phyloP scores from a whole-genome alignment of 2,797 vertebrate species.

The Enteromius unitaeniatus region DNA sequence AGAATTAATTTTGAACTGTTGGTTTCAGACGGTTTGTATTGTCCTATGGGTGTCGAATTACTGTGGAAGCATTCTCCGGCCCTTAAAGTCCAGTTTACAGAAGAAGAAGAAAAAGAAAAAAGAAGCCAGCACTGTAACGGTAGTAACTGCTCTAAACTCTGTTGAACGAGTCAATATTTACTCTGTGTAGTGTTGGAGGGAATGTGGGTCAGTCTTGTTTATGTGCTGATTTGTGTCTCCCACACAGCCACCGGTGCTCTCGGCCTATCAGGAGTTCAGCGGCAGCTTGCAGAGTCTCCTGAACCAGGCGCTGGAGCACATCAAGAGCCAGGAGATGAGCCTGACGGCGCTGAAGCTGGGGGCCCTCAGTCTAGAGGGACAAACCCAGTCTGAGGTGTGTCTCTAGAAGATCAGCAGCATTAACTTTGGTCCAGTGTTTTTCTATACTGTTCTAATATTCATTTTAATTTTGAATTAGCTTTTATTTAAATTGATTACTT shows the following conservation, averaged over 20 bases:
- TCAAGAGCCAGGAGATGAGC: constrained; percentile 87
- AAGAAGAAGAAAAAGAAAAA: constrained; percentile 99
- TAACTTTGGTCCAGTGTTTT: too few relatives aligned
- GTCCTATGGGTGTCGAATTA: constrained; percentile 89
- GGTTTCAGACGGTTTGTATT: constrained; percentile 83
- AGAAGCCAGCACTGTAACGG: constrained; percentile 83
- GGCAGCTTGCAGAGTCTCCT: constrained; percentile 86
- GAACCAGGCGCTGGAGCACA: constrained; percentile 84
- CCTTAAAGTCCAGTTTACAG: constrained; percentile 93
- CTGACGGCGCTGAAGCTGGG: constrained; percentile 89
- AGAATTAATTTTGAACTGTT: neutral
- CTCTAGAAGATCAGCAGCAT: too few relatives aligned
- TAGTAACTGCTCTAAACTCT: constrained; percentile 64
- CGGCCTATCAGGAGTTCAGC: constrained; percentile 89
- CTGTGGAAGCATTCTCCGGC: constrained; percentile 88
- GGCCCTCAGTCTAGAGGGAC: constrained; percentile 85
- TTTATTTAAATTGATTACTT: too few relatives aligned
- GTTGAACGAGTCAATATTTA: neutral
- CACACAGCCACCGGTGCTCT: constrained; percentile 86
- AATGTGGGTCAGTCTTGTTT: neutral
- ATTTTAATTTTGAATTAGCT: too few relatives aligned
- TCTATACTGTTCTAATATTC: too few relatives aligned
- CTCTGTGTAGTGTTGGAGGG: neutral
- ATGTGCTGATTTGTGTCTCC: neutral
- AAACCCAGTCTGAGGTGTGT: constrained; percentile 77